phyloP scores from a whole-genome alignment of 1,140 invertebrate genomes.

The Archivesica marissinica region DNA sequence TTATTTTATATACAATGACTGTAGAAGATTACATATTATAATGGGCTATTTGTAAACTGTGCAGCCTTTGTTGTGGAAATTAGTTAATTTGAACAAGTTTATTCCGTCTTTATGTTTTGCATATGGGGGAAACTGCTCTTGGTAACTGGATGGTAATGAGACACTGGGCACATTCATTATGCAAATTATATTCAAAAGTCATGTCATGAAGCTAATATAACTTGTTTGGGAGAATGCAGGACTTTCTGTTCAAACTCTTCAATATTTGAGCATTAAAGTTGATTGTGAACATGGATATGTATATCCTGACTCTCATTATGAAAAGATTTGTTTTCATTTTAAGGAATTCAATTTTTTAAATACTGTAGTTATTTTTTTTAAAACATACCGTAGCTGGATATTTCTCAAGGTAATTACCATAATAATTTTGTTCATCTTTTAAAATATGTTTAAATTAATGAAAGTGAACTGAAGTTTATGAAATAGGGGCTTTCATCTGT shows the following conservation, averaged over 20 bases:
- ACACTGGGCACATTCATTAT: conserved; percentile 8
- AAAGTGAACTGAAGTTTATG: too few species aligned
- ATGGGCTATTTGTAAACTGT: background rate
- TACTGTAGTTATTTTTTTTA: too few species aligned
- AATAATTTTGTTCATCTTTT: too few species aligned
- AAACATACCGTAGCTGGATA: too few species aligned
- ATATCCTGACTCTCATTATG: too few species aligned
- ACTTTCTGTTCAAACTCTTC: background rate
- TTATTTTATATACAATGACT: background rate
- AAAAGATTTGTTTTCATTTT: too few species aligned
- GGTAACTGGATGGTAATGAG: conserved; percentile 2
- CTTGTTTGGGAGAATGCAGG: background rate
- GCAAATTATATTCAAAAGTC: conserved; percentile 25
- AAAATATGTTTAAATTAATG: too few species aligned
- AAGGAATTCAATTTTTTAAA: too few species aligned
- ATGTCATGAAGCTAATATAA: background rate
- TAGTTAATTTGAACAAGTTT: conserved; percentile 31
- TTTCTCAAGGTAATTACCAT: too few species aligned
- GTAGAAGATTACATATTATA: background rate
- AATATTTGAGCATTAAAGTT: background rate
- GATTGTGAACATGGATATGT: too few species aligned
- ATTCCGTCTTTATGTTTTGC: conserved; percentile 8
- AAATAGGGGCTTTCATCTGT: too few species aligned
- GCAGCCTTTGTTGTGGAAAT: conserved; percentile 23
- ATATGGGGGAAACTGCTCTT: background rate